phyloP scores from a whole-genome alignment of 2,113 vertebrate species.

The Hypomesus transpacificus region DNA sequence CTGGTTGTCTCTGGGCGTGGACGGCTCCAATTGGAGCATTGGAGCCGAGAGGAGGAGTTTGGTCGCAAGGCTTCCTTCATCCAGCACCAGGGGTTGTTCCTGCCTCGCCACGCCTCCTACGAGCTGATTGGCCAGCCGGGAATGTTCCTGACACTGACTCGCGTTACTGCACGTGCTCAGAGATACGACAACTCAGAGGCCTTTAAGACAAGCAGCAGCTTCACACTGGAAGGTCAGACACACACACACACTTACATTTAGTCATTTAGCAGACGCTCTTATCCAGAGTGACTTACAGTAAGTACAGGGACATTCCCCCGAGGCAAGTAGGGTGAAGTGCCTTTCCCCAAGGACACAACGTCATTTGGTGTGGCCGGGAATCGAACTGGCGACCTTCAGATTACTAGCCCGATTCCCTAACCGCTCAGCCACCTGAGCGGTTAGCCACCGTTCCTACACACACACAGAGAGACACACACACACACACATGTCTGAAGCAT shows the following conservation, averaged over 20 bases:
- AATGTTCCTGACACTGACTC: slow-evolving; percentile 82
- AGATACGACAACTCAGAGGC: slow-evolving; percentile 83
- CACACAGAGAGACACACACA: slow-evolving; percentile 3
- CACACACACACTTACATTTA: neutral
- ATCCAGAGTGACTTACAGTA: too few species aligned
- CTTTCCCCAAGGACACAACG: too few species aligned
- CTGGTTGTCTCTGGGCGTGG: slow-evolving; percentile 75
- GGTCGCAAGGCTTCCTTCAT: slow-evolving; percentile 83
- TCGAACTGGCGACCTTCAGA: too few species aligned
- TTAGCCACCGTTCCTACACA: too few species aligned
- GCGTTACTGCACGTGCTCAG: slow-evolving; percentile 70
- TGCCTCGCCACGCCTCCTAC: slow-evolving; percentile 82
- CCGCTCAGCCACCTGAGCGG: too few species aligned
- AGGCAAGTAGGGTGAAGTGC: too few species aligned
- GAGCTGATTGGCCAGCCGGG: slow-evolving; percentile 88
- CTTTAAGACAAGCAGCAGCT: slow-evolving; percentile 89
- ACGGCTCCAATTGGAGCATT: slow-evolving; percentile 77
- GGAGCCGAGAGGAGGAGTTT: slow-evolving; percentile 80
- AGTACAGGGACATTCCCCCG: too few species aligned
- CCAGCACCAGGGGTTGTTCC: slow-evolving; percentile 89
- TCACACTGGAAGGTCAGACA: slow-evolving; percentile 85
- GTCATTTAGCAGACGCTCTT: too few species aligned
- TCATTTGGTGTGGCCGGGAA: too few species aligned
- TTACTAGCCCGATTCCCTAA: too few species aligned
- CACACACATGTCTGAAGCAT: neutral